These are phyloP conservation scores for Oenanthe melanoleuca DNA, from an alignment of 2,113 vertebrate species.

Conservation along the genomic window DNA sequence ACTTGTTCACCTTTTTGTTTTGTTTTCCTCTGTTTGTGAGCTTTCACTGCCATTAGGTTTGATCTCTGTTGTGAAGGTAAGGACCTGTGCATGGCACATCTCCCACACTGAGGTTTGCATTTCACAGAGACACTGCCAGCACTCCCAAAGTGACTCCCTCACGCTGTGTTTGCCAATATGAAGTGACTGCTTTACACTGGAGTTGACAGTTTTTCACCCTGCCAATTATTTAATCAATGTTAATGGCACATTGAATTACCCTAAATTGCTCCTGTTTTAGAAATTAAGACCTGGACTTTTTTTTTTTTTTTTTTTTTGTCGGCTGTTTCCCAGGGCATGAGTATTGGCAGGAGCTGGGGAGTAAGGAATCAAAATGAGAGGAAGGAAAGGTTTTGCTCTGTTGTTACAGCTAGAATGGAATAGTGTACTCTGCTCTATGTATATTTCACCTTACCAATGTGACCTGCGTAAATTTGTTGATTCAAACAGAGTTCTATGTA, in stretches of 20 bases:
- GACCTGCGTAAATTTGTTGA: not conserved
- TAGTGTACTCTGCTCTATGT: accelerated
- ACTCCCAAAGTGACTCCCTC: not conserved
- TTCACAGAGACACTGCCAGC: not conserved
- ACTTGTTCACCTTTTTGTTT: not conserved
- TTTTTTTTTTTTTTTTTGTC: not conserved
- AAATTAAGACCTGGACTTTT: not conserved
- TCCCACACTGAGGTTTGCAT: not conserved
- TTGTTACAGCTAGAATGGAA: not conserved
- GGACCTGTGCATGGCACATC: not conserved
- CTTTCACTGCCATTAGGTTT: not conserved
- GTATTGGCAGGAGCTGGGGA: not conserved
- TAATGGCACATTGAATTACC: not conserved
- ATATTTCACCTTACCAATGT: not conserved
- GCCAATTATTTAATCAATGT: constrained; percentile 1
- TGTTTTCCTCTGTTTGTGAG: not conserved
- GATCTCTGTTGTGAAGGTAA: not conserved
- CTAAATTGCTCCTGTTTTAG: not conserved
- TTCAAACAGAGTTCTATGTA: not conserved
- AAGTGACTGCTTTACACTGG: not conserved
- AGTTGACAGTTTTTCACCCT: not conserved
- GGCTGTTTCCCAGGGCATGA: not conserved
- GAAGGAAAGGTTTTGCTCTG: not conserved
- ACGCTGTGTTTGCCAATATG: not conserved
- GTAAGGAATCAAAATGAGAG: not conserved